Base-by-base conservation (phyloP, 2,797 vertebrate genomes). In the Syngnathus rostellatus region DNA sequence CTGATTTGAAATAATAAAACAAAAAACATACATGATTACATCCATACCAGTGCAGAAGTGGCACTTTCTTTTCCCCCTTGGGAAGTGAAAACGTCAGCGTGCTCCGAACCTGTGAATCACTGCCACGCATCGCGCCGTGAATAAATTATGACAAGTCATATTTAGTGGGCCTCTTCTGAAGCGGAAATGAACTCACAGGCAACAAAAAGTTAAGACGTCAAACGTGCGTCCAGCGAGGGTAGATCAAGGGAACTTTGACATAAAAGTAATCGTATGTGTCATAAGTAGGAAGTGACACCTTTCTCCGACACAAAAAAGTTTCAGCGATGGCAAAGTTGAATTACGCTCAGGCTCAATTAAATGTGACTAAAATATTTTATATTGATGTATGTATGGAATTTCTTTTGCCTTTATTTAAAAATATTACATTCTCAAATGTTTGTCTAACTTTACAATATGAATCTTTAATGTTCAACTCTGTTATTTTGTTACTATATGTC, bases 1-100 rank as follows among this genome's bases (percentile, higher is more conserved):
- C 86, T 88, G 85, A 87, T 64, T 57, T 84, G 75, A 87, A 87
- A 86, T 82, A 90, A 89, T 84, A 89, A 88, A 86, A 88, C 86
- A 81, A 88, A 70, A 51, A 51, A 51, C 45, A 21, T 12, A 37
- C 14, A 51, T 37, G 74, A 57, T 25, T 83, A 82, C 86, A 88
- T 90, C 81, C 85, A 89, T 81, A 86, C 87, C 76, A 82, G 76
- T 65, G 69, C 64, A 65, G 77, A 81, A 77, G 79, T 83, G 77
- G 70, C 68, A 72, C 77, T 74, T 90, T 81, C 88, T 91, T 71
- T 77, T 77, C 81, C 45, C 68, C 64, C 61, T 11, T 12, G 38
- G 67, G 61, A 25, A 41, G 8, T 12, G 48, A 51, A 7, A 50
- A 12, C 58, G 43, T 65, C 11, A 67, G 61, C 69, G 50, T 37